Conservation (phyloP, 2,888 invertebrate genomes). For the Drosophila atripex region DNA sequence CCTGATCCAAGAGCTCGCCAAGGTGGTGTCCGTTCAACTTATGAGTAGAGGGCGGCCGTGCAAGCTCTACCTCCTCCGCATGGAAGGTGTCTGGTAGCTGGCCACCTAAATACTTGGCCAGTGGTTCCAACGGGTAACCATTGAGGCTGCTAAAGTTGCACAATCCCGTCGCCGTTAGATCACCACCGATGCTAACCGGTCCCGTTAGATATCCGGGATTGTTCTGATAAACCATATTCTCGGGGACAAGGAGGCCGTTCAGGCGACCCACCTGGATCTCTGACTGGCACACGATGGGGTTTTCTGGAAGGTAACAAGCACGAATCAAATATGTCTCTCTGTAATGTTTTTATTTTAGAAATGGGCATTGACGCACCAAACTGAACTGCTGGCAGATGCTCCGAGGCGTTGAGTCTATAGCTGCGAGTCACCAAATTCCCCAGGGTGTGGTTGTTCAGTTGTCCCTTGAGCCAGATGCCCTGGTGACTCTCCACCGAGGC, state of each 20-base stretch:
- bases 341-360: background rate
- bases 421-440: constrained; percentile 84
- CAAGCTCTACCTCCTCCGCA: constrained; percentile 84
- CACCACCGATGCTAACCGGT: constrained; percentile 53
- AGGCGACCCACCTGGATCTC: constrained; percentile 74
- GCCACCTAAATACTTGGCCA: constrained; percentile 64
- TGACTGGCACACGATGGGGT: constrained; percentile 70
- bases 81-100: constrained; percentile 57
- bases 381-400: constrained; percentile 83
- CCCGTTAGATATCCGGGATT: constrained; percentile 66
- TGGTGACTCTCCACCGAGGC: constrained; percentile 52
- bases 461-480: constrained; percentile 72
- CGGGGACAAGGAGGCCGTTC: constrained; percentile 83
- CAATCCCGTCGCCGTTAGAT: constrained; percentile 49
- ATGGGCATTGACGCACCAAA: constrained; percentile 80
- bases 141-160: constrained; percentile 70
- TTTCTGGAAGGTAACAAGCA: constrained; percentile 53
- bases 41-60: constrained; percentile 82
- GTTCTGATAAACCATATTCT: constrained; percentile 83
- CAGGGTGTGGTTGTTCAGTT: constrained; percentile 84
- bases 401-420: constrained; percentile 84
- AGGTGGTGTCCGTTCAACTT: constrained; percentile 83
- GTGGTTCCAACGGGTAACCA: constrained; percentile 57
- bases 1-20: constrained; percentile 77
- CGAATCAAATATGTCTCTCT: background rate